Conservation (phyloP, 2,113 vertebrate species). For the Naja naja region DNA sequence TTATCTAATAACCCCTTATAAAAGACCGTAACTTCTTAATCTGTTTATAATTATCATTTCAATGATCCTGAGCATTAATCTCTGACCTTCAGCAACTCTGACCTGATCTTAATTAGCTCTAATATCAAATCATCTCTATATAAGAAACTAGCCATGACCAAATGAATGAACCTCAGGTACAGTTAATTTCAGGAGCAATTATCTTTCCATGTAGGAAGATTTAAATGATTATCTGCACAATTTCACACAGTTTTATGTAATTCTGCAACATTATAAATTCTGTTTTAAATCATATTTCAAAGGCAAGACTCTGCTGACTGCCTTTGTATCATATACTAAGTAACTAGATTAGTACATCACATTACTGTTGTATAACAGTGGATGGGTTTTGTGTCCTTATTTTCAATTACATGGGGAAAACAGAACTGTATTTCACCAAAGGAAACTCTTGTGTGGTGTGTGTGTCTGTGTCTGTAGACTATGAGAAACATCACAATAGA, state of each 20-base stretch:
- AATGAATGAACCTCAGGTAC: conserved; percentile 99
- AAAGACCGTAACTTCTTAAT: conserved; percentile 98
- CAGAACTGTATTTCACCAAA: conserved; percentile 52
- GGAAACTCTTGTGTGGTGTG: conserved; percentile 40
- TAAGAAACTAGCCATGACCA: conserved; percentile 99
- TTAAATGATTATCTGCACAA: conserved; percentile 99
- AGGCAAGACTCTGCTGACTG: conserved; percentile 64
- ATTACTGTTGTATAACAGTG: conserved; percentile 27
- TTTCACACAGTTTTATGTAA: conserved; percentile 97
- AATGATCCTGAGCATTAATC: conserved; percentile 97
- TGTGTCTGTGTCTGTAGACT: background rate
- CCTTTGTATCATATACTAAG: conserved; percentile 62
- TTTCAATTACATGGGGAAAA: conserved; percentile 59
- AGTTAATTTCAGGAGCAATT: conserved; percentile 99
- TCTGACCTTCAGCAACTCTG: conserved; percentile 99
- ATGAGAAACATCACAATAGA: conserved; percentile 18
- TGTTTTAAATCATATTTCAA: conserved; percentile 88
- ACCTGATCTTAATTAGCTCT: conserved; percentile 98
- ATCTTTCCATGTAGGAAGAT: conserved; percentile 99
- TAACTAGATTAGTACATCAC: conserved; percentile 49
- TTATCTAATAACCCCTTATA: conserved; percentile 94
- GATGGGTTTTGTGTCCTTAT: conserved; percentile 56
- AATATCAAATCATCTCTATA: conserved; percentile 95
- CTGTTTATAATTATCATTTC: conserved; percentile 99
- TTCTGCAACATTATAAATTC: conserved; percentile 85